Percentiles rank a stretch among this genome's conserved stretches.
Conservation (phyloP, 2,113 vertebrate genomes). For the Mellivora capensis region DNA sequence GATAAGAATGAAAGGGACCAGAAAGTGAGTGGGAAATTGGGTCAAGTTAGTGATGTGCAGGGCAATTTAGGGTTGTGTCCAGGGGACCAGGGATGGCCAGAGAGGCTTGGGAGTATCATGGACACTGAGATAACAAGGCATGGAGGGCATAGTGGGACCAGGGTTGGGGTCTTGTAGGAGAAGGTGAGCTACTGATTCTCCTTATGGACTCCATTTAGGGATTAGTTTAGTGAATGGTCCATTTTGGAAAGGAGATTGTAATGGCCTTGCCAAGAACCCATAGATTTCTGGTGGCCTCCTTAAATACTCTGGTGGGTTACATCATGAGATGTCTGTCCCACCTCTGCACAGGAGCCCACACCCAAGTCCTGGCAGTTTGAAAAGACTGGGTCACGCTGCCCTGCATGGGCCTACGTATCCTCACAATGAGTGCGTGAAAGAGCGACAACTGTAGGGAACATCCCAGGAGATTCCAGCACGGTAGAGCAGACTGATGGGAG, state of each 20-base stretch:
- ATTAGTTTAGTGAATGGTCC: neutral
- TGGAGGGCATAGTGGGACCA: neutral
- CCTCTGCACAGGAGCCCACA: neutral
- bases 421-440: accelerated
- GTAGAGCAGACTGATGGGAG: neutral
- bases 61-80: neutral
- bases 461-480: neutral
- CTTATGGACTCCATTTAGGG: neutral
- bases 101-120: neutral
- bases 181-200: neutral
- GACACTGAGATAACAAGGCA: neutral
- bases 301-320: neutral
- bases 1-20: neutral
- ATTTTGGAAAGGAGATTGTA: neutral
- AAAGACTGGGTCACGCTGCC: neutral
- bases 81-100: neutral
- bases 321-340: neutral
- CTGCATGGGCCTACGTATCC: accelerated
- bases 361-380: neutral
- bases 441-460: neutral
- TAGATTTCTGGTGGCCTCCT: neutral
- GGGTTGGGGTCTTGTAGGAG: neutral
- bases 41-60: neutral
- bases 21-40: neutral
- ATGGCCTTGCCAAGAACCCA: neutral